Conservation (phyloP, 2,797 vertebrate species). For the Spondyliosoma cantharus region DNA sequence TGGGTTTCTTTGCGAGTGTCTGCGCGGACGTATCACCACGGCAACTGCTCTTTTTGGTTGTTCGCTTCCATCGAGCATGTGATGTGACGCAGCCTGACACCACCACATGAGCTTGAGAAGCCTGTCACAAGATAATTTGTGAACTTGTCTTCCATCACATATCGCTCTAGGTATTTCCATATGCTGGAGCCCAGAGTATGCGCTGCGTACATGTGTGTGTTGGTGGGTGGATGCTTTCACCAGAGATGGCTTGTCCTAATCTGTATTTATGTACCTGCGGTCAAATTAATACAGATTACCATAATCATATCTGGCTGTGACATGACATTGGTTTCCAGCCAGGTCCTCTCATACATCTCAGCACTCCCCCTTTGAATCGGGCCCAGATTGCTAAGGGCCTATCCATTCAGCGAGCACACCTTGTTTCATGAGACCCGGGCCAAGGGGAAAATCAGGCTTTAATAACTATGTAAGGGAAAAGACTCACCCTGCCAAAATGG, state of each 20-base stretch:
- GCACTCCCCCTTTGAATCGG: constrained; percentile 48
- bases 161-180: constrained; percentile 49
- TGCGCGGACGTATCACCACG: constrained; percentile 57
- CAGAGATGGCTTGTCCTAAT: constrained; percentile 44
- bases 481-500: constrained; percentile 71
- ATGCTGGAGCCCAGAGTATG: constrained; percentile 19
- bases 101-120: constrained; percentile 53
- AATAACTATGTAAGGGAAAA: constrained; percentile 71
- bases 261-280: constrained; percentile 62
- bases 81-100: constrained; percentile 61
- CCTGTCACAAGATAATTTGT: constrained; percentile 51
- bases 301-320: constrained; percentile 71
- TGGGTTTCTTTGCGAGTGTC: constrained; percentile 34
- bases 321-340: constrained; percentile 56
- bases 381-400: constrained; percentile 47
- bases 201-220: constrained; percentile 17
- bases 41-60: constrained; percentile 69
- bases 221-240: constrained; percentile 21
- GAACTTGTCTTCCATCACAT: constrained; percentile 46
- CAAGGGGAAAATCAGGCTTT: constrained; percentile 64
- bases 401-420: constrained; percentile 63
- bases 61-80: constrained; percentile 40
- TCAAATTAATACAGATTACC: constrained; percentile 70
- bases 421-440: constrained; percentile 61
- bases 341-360: constrained; percentile 48